These are phyloP conservation scores for Tenebrio molitor DNA, from an alignment of 1,140 invertebrate species.

Conservation along the genomic window DNA sequence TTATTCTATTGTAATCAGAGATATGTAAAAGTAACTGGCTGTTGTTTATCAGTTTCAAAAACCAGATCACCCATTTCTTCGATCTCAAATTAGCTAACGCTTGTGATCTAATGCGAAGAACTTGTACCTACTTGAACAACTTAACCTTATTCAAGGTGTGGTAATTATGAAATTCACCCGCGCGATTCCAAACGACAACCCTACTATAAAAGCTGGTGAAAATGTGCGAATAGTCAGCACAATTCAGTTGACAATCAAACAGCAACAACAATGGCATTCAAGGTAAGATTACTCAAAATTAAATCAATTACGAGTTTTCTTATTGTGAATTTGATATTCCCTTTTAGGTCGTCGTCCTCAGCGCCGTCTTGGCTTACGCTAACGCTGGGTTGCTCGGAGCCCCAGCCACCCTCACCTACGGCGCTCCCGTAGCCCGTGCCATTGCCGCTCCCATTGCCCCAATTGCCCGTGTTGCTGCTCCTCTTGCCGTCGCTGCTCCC, in stretches of 20 bases:
- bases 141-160: conserved; percentile 43
- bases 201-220: conserved; percentile 29
- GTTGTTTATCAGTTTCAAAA: conserved; percentile 23
- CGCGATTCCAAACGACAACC: conserved; percentile 30
- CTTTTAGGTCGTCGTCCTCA: conserved; percentile 38
- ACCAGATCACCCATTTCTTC: conserved; percentile 40
- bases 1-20: no score
- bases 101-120: conserved; percentile 29
- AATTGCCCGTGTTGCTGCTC: conserved; percentile 55
- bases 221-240: conserved; percentile 17
- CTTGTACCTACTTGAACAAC: conserved; percentile 42
- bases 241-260: conserved; percentile 21
- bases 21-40: neutral
- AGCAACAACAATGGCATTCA: conserved; percentile 47
- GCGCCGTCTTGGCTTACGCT: conserved; percentile 55
- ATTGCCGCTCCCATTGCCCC: conserved; percentile 44
- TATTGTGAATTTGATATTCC: neutral
- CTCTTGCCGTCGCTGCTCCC: conserved; percentile 61
- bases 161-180: conserved; percentile 42
- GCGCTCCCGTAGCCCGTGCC: conserved; percentile 57
- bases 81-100: conserved; percentile 7
- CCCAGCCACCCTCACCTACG: conserved; percentile 53
- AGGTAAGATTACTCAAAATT: conserved; percentile 36
- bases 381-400: conserved; percentile 56
- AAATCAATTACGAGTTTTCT: neutral